Base-by-base conservation (phyloP, 2,888 invertebrate species). In the Hydropsyche betteni region DNA sequence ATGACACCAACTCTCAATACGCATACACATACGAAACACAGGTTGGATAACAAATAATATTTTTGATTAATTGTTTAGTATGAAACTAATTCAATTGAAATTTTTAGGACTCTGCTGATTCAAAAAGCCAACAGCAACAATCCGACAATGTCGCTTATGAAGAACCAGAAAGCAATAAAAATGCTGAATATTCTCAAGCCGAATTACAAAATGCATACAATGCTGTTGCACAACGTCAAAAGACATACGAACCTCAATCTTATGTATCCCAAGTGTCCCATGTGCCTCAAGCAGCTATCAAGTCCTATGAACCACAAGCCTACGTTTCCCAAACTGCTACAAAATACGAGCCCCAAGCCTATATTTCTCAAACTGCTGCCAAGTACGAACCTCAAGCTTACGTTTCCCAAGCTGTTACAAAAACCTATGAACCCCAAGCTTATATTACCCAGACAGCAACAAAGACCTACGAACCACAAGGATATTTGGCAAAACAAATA, bases 1-100 rank as follows among this genome's bases (percentile, higher is more conserved):
- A 70, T 16, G 70, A 70, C 14, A 4, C n/a, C 16, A 74, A 33
- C 14, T 50, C 68, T 10, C 75, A 77, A 68, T 77, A 75, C 68
- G 14, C 72, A 12, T 77, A 69, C 68, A 44, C 64, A 7, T 77
- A 68, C 34, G 72, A 71, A 12, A 51, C 44, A 7, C 74, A 69
- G 69, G 76, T 75, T 16, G 7, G 6, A 10, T 44, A 44, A 44
- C 44, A 8, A 6, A 44, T 44, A 6, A 44, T 2, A 6, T 0
- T 44, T 8, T 10, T 44, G 7, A 44, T 2, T 44, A 24, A 2
- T 24, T 24, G 1, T 24, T 24, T 24, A 24, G 2, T 24, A 24
- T 44, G 44, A 44, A 44, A 44, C 44, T 6, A 44, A 44, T 44
- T 44, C 4, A 16, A 16, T 16, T 24, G 16, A 14, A 2, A 16